Conservation (phyloP, 2,888 invertebrate species). For the Tipula lateralis region DNA sequence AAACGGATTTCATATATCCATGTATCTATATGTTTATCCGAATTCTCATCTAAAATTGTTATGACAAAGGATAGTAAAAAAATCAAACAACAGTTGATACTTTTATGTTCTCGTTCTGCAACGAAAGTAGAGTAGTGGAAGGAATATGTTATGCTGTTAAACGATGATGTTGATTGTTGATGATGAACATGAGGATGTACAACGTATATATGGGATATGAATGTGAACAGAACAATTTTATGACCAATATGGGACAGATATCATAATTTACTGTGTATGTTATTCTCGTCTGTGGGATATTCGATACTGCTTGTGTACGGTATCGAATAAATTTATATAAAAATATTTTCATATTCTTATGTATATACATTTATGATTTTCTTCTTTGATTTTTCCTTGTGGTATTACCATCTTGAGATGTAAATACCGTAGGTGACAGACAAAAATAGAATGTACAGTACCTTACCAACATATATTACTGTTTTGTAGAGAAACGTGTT, state of each 20-base stretch:
- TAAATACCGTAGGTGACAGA: too few relatives aligned
- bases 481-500: too few relatives aligned
- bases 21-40: too few relatives aligned
- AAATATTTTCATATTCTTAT: background rate
- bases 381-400: background rate
- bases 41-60: background rate
- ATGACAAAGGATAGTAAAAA: constrained; percentile 11
- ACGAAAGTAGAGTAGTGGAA: background rate
- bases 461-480: too few relatives aligned
- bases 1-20: background rate
- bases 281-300: background rate
- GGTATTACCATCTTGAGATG: background rate
- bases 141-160: background rate
- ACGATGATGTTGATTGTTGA: constrained; percentile 11
- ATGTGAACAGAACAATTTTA: background rate
- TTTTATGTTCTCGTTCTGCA: background rate
- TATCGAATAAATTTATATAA: background rate
- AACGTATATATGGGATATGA: background rate
- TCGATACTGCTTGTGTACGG: background rate
- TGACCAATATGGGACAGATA: constrained; percentile 19
- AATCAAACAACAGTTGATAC: background rate
- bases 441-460: too few relatives aligned
- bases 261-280: background rate
- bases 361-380: background rate
- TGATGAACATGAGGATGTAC: background rate